Evolutionary conservation across 1,140 invertebrate genomes (phyloP).

Genomic region (Euura lappo): DNA sequence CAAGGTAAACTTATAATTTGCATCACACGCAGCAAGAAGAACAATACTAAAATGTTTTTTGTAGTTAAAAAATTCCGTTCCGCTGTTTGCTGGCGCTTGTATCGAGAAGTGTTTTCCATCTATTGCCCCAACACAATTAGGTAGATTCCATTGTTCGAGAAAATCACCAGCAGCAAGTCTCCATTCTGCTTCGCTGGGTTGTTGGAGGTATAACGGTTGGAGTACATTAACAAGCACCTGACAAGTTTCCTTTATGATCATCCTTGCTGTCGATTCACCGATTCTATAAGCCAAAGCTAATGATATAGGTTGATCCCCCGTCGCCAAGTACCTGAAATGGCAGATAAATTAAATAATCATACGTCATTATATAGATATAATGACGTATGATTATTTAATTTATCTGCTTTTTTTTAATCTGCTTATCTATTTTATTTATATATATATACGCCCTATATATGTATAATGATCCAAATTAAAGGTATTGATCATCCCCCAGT

Average conservation of each 20-base stretch:
- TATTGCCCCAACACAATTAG: constrained; percentile 48
- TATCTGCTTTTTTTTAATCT: too few relatives aligned
- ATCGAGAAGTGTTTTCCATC: constrained; percentile 44
- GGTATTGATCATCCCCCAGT: too few relatives aligned
- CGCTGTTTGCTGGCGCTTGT: constrained; percentile 35
- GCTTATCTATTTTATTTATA: too few relatives aligned
- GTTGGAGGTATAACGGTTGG: background rate
- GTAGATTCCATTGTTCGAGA: constrained; percentile 43
- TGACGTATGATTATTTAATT: too few relatives aligned
- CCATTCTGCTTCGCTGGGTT: constrained; percentile 40
- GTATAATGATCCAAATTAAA: too few relatives aligned
- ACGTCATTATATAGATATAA: too few relatives aligned
- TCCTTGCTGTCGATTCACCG: constrained; percentile 4
- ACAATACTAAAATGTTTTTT: constrained; percentile 46
- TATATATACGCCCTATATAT: too few relatives aligned
- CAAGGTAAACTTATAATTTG: constrained; percentile 37
- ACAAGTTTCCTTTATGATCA: constrained; percentile 16
- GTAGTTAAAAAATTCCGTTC: constrained; percentile 45
- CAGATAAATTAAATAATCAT: too few relatives aligned
- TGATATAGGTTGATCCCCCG: background rate
- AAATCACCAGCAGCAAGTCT: constrained; percentile 40
- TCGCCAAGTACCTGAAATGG: background rate
- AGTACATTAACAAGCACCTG: constrained; percentile 5
- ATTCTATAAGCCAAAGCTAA: background rate
- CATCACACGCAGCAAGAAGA: constrained; percentile 41